Base-by-base conservation (phyloP, 2,797 vertebrate species). In the Smutsia temminckii region DNA sequence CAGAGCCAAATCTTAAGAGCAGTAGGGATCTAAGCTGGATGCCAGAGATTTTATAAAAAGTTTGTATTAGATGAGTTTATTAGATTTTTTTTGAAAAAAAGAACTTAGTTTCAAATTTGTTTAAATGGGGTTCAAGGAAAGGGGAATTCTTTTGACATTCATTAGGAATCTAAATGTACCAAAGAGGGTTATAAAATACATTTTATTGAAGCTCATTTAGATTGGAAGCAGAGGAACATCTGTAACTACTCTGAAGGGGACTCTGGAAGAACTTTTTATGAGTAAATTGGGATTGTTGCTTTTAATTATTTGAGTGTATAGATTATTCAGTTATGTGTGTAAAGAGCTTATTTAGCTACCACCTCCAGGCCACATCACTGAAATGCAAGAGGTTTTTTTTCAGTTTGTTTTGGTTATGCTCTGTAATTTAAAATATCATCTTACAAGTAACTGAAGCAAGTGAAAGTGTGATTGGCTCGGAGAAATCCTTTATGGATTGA, bases 211-310 rank as follows among this genome's bases (percentile, higher is more conserved):
- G 90, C 92, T 97, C 96, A 80, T 95, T 96, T 93, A 83, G 57
- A 95, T n/a, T 85, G 3, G 59, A 97, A 97, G 90, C 91, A 94
- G 91, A 97, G 92, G 95, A 98, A 95, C 78, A 96, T 95, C 95
- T 97, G 93, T 94, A 98, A 98, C 86, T 96, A 80, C 96, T 94
- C 97, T 93, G 84, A 97, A 91, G 97, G 91, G 97, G 91, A 84
- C 95, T 51, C 85, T 85, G 89, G 95, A 97, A 95, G 96, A 97
- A 92, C 59, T 85, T 96, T 97, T 96, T 92, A 96, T 72, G 97
- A 92, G 96, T 90, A 97, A 97, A 89, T 74, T 49, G 63, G 94
- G 96, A 96, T 89, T 85, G 95, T 97, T 91, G 69, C 85, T 97
- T 97, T 97, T 97, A 97, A 98, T 98, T 97, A 98, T 95, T 40